Evolutionary conservation across 2,888 invertebrate genomes (phyloP).

Genomic region (Graphium colonna): DNA sequence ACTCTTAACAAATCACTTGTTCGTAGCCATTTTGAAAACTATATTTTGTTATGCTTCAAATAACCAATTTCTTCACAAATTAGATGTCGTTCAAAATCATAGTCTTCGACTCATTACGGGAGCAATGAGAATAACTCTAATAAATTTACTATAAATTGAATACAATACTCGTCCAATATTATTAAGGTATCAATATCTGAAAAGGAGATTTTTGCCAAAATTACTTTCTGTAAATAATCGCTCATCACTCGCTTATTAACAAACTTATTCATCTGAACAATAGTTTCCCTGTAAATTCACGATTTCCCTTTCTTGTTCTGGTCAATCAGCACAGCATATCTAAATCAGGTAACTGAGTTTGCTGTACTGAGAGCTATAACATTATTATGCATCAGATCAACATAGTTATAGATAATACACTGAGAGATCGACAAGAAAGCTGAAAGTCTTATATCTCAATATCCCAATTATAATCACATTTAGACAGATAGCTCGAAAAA

Average conservation of each 20-base stretch:
- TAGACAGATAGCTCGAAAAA: not conserved
- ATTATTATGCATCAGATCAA: not conserved
- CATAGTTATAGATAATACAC: no score
- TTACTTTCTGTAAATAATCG: no score
- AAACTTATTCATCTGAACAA: no score
- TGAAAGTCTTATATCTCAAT: not conserved
- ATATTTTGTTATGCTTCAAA: not conserved
- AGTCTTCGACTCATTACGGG: not conserved
- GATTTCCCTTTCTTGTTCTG: not conserved
- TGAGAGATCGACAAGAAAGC: not conserved
- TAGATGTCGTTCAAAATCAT: not conserved
- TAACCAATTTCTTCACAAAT: no score
- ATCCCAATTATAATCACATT: not conserved
- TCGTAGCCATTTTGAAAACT: not conserved
- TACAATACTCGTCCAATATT: no score
- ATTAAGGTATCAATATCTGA: no score
- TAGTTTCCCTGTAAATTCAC: not conserved
- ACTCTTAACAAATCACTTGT: conserved; percentile 1
- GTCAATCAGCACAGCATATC: no score
- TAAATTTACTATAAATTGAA: no score
- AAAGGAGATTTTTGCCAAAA: no score
- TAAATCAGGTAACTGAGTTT: not conserved
- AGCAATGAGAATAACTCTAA: not conserved
- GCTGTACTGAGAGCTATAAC: no score
- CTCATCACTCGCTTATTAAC: not conserved